These are phyloP conservation scores for Eupithecia insigniata DNA, from an alignment of 2,888 invertebrate genomes.

Conservation along the genomic window DNA sequence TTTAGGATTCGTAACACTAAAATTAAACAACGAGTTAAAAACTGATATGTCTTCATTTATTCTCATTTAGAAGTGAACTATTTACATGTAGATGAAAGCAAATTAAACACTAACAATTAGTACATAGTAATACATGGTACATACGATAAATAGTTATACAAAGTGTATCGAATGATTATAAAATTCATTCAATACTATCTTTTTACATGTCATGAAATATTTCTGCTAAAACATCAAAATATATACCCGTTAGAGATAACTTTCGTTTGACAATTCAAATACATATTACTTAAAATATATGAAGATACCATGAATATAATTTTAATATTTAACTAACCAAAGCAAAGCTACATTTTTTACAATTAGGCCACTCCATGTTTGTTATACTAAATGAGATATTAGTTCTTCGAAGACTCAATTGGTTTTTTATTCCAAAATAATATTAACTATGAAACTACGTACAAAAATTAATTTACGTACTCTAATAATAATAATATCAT, in stretches of 20 bases:
- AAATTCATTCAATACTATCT: background rate
- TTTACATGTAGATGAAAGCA: conserved; percentile 67
- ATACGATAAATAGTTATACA: background rate
- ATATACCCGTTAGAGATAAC: background rate
- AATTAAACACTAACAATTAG: conserved; percentile 49
- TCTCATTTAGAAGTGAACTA: conserved; percentile 78
- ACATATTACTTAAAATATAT: background rate
- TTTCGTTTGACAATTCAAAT: background rate
- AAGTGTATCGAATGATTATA: background rate
- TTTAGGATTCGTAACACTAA: background rate
- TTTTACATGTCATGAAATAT: background rate
- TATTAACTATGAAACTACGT: conserved; percentile 30
- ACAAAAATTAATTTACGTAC: conserved; percentile 32
- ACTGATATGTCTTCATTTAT: conserved; percentile 84
- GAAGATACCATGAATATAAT: background rate
- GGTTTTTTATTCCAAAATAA: conserved; percentile 31
- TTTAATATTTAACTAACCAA: conserved; percentile 5
- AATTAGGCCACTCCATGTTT: conserved; percentile 15
- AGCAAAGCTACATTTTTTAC: background rate
- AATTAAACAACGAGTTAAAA: conserved; percentile 58
- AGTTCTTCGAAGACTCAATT: conserved; percentile 33
- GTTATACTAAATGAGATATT: conserved; percentile 30
- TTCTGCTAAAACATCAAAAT: background rate
- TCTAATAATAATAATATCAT: conserved; percentile 24
- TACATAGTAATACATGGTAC: no score